Percentiles rank a stretch among this genome's conserved stretches.
Conservation (phyloP, 2,113 vertebrate species). For the Laterallus jamaicensis region DNA sequence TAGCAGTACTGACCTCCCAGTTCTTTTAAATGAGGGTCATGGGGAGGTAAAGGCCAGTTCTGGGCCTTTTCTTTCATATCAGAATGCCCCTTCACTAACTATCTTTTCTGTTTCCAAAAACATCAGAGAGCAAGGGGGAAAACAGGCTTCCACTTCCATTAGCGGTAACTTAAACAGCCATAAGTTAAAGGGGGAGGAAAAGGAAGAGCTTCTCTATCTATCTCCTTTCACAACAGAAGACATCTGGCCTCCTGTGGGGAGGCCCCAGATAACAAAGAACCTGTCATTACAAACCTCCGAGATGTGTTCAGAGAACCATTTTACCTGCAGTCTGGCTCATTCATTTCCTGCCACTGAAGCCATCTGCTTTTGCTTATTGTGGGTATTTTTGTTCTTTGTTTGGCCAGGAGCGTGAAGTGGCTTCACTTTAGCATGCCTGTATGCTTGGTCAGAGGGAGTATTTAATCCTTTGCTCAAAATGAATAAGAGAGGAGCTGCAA, state of each 20-base stretch:
- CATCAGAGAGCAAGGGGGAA: constrained; percentile 43
- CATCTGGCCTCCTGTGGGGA: constrained; percentile 50
- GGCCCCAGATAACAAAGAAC: constrained; percentile 67
- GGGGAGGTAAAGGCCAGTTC: constrained; percentile 50
- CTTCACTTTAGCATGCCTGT: constrained; percentile 45
- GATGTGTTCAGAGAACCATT: constrained; percentile 50
- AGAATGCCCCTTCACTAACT: background rate
- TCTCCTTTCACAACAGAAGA: constrained; percentile 60
- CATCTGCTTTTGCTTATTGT: constrained; percentile 67
- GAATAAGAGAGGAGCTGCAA: constrained; percentile 34
- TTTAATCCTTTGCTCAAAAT: constrained; percentile 53
- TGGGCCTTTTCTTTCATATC: constrained; percentile 41
- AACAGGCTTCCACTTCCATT: constrained; percentile 60
- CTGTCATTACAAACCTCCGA: constrained; percentile 31
- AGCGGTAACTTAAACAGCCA: constrained; percentile 68
- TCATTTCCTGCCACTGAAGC: constrained; percentile 62
- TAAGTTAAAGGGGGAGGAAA: constrained; percentile 66
- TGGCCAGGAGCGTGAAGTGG: constrained; percentile 34
- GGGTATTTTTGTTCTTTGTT: constrained; percentile 60
- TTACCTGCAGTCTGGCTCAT: constrained; percentile 62
- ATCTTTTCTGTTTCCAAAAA: constrained; percentile 52
- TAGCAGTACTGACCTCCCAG: constrained; percentile 34
- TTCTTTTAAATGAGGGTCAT: constrained; percentile 54
- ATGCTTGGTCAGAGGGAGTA: constrained; percentile 32
- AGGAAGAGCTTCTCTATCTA: constrained; percentile 56